Conservation (phyloP, 2,113 vertebrate genomes). For the Thermophis baileyi region DNA sequence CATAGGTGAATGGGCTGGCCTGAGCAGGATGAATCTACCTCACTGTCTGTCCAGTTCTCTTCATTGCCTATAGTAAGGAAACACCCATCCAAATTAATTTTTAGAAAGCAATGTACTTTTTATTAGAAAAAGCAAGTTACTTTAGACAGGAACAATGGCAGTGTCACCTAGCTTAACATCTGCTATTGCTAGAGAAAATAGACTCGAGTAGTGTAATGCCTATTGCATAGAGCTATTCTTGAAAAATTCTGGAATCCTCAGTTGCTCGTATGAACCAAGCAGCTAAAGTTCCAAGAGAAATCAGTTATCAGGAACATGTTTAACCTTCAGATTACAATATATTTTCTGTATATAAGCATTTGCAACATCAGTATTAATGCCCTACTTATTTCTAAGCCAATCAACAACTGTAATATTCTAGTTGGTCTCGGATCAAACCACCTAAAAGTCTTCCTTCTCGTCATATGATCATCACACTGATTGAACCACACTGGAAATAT, state of each 20-base stretch:
- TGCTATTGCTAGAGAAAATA: background rate
- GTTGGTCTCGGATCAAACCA: background rate
- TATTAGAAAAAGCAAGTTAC: background rate
- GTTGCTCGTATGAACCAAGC: background rate
- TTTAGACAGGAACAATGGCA: background rate
- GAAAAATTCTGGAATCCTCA: background rate
- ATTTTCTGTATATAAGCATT: background rate
- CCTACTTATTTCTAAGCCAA: background rate
- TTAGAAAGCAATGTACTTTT: background rate
- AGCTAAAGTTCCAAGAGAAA: background rate
- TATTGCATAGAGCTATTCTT: background rate
- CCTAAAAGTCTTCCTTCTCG: background rate
- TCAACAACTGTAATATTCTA: background rate
- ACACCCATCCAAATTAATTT: background rate
- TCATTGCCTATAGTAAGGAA: slow-evolving; percentile 54
- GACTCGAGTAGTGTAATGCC: background rate
- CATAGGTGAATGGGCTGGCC: slow-evolving; percentile 96
- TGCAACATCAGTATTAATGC: background rate
- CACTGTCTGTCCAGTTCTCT: slow-evolving; percentile 78
- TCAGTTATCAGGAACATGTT: background rate
- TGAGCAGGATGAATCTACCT: slow-evolving; percentile 89
- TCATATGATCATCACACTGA: background rate
- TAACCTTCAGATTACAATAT: background rate
- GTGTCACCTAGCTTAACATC: background rate
- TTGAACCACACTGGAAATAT: background rate